Base-by-base conservation (phyloP, 2,113 vertebrate genomes). In the Zosterops japonicus region DNA sequence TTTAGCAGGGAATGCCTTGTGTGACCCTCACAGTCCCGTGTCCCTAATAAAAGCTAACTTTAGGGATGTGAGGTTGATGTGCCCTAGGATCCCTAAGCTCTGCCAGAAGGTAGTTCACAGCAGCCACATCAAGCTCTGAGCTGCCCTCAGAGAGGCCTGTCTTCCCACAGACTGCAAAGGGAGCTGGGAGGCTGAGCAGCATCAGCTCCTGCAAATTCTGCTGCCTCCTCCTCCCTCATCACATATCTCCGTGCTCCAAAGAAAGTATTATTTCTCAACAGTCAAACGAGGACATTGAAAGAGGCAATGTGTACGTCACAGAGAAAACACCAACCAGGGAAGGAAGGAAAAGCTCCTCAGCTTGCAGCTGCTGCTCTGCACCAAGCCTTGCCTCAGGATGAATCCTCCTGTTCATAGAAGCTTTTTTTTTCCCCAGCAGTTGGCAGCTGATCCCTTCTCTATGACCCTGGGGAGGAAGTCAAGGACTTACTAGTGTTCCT, bases 401-500 rank as follows among this genome's bases (percentile, higher is more conserved):
- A 87, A 53, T 39, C 46, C 17, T 76, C 55, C 61, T 29, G 31
- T 8, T 68, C 50, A 65, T 31, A 50, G 19, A 0, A 93, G 50
- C 22, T 39, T 55, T n/a, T 31, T 61, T 17, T 57, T 12, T 6
- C 1, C 63, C 56, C 65, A 78, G 64, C 35, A 36, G 16, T 9
- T 31, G 29, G 42, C 42, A 75, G 35, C 39, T 83, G 52, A 10
- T 29, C 16, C 24, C 25, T 91, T 36, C 65, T 47, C 61, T 27
- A 8, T 10, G 18, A n/a, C 12, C 14, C 72, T 11, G 35, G 65
- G 12, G n/a, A 60, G 49, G 52, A 69, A 39, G 46, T 4, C 20
- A 27, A 31, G 27, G 8, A 98, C 98, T 98, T 78, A 99, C 99
- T 99, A 94, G 55, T 88, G 76, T 92, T 97, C 75, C 98, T 98